phyloP scores from a whole-genome alignment of 2,113 vertebrate genomes.

The Chlamydotis undulata region DNA sequence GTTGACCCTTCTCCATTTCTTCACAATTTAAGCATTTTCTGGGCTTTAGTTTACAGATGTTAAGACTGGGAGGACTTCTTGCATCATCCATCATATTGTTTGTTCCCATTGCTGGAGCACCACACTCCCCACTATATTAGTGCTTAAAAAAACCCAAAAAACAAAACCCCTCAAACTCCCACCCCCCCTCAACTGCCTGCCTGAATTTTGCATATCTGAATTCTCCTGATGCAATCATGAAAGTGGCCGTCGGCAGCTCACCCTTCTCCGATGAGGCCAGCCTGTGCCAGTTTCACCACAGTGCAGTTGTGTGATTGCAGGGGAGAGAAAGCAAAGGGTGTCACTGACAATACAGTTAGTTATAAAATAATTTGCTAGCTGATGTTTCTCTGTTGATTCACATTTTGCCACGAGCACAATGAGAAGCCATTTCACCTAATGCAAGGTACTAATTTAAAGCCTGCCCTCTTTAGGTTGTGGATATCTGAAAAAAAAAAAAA shows the following conservation, averaged over 20 bases:
- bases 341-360: background rate
- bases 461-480: background rate
- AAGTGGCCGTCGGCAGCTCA: background rate
- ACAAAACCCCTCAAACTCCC: background rate
- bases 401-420: background rate
- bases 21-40: background rate
- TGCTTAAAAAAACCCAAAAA: background rate
- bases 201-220: background rate
- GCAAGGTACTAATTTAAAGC: background rate
- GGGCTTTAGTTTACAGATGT: background rate
- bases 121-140: background rate
- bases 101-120: background rate
- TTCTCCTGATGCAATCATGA: background rate
- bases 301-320: background rate
- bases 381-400: background rate
- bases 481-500: background rate
- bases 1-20: background rate
- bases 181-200: background rate
- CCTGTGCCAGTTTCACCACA: background rate
- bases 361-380: background rate
- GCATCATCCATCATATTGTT: background rate
- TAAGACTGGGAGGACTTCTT: background rate
- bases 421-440: background rate
- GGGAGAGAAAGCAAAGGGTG: background rate
- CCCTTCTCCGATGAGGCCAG: background rate